These are phyloP conservation scores for Branchinecta lynchi DNA, from an alignment of 1,140 invertebrate species.

Conservation along the genomic window DNA sequence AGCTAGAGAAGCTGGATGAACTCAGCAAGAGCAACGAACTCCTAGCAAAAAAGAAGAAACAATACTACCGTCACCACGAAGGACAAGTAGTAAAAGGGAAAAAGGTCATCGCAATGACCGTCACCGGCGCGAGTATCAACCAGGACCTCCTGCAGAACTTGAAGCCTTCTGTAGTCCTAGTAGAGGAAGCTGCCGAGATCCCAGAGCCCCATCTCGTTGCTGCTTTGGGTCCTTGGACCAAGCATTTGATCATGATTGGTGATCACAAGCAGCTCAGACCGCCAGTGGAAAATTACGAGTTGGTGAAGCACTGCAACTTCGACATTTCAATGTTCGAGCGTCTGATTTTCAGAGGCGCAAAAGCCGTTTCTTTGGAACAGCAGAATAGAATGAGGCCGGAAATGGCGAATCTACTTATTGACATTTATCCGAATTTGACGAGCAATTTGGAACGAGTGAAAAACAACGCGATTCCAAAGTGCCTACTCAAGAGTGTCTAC, in stretches of 20 bases:
- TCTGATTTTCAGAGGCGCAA: slow-evolving; percentile 25
- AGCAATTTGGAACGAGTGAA: slow-evolving; percentile 3
- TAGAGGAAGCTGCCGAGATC: slow-evolving; percentile 39
- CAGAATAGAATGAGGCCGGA: slow-evolving; percentile 26
- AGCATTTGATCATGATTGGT: slow-evolving; percentile 35
- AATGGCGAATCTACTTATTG: slow-evolving; percentile 23
- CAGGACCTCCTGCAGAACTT: slow-evolving; percentile 28
- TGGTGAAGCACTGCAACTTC: slow-evolving; percentile 25
- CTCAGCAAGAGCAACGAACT: no score
- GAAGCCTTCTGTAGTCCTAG: slow-evolving; percentile 30
- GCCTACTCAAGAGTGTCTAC: background rate
- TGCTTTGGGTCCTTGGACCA: slow-evolving; percentile 30
- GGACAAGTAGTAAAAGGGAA: slow-evolving; percentile 8
- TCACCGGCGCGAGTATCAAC: slow-evolving; percentile 34
- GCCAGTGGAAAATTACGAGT: slow-evolving; percentile 22
- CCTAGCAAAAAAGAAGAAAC: slow-evolving; percentile 13
- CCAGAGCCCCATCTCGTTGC: slow-evolving; percentile 34
- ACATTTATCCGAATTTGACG: slow-evolving; percentile 16
- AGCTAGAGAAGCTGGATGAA: background rate
- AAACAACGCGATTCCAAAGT: background rate
- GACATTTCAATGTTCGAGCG: slow-evolving; percentile 29
- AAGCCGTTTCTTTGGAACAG: slow-evolving; percentile 11
- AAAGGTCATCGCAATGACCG: slow-evolving; percentile 35
- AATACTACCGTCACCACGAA: slow-evolving; percentile 15
- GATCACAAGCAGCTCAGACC: slow-evolving; percentile 27